Percentiles rank a stretch among this genome's conserved stretches.
phyloP scores from a whole-genome alignment of 2,113 vertebrate species.

The Gallinago jamesoni region DNA sequence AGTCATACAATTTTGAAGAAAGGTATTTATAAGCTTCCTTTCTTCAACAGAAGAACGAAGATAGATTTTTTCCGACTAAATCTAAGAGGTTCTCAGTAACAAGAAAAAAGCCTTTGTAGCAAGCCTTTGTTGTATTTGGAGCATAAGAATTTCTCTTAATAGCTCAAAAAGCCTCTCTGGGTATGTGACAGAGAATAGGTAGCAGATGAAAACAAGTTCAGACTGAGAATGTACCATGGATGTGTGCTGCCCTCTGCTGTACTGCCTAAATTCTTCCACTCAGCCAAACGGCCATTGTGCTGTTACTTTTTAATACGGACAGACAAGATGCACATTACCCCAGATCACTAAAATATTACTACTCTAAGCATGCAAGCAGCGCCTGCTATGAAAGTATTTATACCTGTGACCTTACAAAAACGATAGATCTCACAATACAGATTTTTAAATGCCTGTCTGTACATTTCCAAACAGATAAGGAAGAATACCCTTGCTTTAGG shows the following conservation, averaged over 20 bases:
- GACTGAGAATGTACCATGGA: background rate
- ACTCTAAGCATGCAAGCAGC: background rate
- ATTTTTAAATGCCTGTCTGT: background rate
- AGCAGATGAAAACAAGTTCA: background rate
- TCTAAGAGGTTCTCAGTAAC: background rate
- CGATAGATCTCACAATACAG: background rate
- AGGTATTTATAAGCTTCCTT: background rate
- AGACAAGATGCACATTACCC: background rate
- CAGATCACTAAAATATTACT: background rate
- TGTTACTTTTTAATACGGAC: background rate
- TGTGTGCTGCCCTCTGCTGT: constrained; percentile 69
- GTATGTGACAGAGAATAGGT: background rate
- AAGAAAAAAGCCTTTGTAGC: background rate
- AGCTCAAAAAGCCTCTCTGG: background rate
- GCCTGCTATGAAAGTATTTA: background rate
- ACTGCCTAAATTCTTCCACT: background rate
- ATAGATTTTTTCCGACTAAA: background rate
- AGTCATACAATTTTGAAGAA: background rate
- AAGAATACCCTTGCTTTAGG: background rate
- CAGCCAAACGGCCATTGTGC: background rate
- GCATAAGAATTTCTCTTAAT: background rate
- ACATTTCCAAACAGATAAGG: background rate
- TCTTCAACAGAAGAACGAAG: background rate
- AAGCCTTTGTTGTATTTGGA: background rate
- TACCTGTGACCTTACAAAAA: background rate